Evolutionary conservation across 1,140 invertebrate species (phyloP).

Genomic region (Drosophila lacertosa): DNA sequence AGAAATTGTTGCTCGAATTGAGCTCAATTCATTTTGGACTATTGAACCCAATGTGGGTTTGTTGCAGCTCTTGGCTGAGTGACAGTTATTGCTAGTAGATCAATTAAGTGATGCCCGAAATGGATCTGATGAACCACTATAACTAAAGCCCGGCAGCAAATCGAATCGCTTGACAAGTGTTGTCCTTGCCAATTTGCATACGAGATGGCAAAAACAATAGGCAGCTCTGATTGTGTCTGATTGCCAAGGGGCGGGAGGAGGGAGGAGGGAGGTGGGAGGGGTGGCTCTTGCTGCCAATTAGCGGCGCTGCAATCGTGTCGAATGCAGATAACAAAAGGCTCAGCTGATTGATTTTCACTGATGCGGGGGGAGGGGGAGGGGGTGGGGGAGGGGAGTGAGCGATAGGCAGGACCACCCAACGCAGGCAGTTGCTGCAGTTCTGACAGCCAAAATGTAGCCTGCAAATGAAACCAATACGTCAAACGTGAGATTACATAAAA

Average conservation of each 20-base stretch:
- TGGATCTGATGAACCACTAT: constrained; percentile 36
- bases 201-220: constrained; percentile 35
- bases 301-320: constrained; percentile 39
- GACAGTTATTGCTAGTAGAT: constrained; percentile 16
- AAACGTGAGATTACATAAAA: constrained; percentile 79
- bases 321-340: constrained; percentile 39
- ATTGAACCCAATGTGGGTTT: no score
- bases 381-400: neutral
- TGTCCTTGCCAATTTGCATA: constrained; percentile 51
- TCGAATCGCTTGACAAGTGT: constrained; percentile 42
- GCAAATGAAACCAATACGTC: constrained; percentile 75
- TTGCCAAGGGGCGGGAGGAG: neutral
- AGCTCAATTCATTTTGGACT: no score
- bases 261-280: neutral
- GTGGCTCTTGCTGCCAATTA: constrained; percentile 41
- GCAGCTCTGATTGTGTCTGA: constrained; percentile 36
- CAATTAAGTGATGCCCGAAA: constrained; percentile 4
- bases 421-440: constrained; percentile 28
- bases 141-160: constrained; percentile 5
- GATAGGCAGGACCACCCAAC: constrained; percentile 59
- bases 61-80: no score
- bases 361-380: constrained; percentile 29
- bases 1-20: no score
- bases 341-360: constrained; percentile 45
- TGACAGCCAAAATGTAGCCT: constrained; percentile 25